Evolutionary conservation across 2,797 vertebrate genomes (phyloP).

Genomic region (Sciaenops ocellatus): DNA sequence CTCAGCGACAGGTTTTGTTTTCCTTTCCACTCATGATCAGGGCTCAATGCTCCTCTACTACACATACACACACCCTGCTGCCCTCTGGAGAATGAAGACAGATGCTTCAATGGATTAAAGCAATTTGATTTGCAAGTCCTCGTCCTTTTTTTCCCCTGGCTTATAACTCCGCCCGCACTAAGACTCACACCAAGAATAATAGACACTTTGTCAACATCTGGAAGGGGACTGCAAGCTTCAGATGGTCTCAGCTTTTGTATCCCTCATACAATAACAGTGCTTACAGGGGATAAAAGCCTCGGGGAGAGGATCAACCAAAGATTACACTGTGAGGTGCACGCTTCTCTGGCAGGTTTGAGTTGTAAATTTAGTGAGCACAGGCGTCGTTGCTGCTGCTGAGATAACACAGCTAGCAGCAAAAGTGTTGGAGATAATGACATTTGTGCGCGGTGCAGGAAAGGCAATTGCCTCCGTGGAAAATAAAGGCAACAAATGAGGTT

Average conservation of each 20-base stretch:
- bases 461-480: conserved; percentile 71
- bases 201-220: conserved; percentile 69
- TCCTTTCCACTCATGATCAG: conserved; percentile 60
- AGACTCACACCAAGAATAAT: conserved; percentile 60
- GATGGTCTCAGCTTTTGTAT: conserved; percentile 59
- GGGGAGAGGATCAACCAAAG: conserved; percentile 59
- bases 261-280: conserved; percentile 61
- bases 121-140: conserved; percentile 77
- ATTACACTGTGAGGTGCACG: conserved; percentile 52
- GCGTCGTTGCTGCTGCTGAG: conserved; percentile 40
- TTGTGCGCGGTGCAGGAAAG: conserved; percentile 50
- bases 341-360: conserved; percentile 62
- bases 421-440: conserved; percentile 62
- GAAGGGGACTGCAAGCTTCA: conserved; percentile 50
- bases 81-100: conserved; percentile 73
- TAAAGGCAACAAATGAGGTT: conserved; percentile 76
- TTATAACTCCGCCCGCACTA: conserved; percentile 43
- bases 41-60: conserved; percentile 45
- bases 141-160: conserved; percentile 52
- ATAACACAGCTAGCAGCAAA: conserved; percentile 61
- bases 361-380: conserved; percentile 65
- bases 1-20: conserved; percentile 67
- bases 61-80: conserved; percentile 52
- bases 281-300: conserved; percentile 66
- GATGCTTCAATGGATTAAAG: conserved; percentile 75